Evolutionary conservation across 2,113 vertebrate genomes (phyloP).

Genomic region (Taxidea taxus): DNA sequence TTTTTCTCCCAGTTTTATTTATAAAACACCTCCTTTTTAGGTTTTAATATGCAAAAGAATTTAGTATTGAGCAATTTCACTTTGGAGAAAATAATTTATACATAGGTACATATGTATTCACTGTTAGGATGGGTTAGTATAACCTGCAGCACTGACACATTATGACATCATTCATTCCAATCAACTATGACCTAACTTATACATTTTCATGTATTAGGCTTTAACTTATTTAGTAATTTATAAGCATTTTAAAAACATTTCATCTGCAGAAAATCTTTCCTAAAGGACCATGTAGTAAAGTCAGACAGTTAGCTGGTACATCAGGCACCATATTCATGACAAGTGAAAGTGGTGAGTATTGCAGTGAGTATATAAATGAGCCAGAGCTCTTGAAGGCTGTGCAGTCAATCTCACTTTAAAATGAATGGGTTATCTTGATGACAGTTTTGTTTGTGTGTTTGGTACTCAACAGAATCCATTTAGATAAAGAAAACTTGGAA

Average conservation of each 20-base stretch:
- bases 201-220: neutral
- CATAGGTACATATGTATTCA: neutral
- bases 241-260: slow-evolving; percentile 17
- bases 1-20: neutral
- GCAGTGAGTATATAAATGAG: slow-evolving; percentile 55
- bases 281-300: neutral
- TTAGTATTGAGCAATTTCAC: neutral
- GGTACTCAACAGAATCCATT: slow-evolving; percentile 37
- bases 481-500: slow-evolving; percentile 45
- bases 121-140: neutral
- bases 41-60: neutral
- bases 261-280: slow-evolving; percentile 1
- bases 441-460: slow-evolving; percentile 58
- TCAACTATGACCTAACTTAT: neutral
- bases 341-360: slow-evolving; percentile 36
- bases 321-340: neutral
- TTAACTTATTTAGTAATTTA: neutral
- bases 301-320: neutral
- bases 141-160: neutral
- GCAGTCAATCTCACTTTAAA: slow-evolving; percentile 67
- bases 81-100: neutral
- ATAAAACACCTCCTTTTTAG: neutral
- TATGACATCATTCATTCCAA: neutral
- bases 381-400: slow-evolving; percentile 23
- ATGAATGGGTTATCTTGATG: slow-evolving; percentile 48